Evolutionary conservation across 1,140 invertebrate species (phyloP).

Genomic region (Ridgeia piscesae): DNA sequence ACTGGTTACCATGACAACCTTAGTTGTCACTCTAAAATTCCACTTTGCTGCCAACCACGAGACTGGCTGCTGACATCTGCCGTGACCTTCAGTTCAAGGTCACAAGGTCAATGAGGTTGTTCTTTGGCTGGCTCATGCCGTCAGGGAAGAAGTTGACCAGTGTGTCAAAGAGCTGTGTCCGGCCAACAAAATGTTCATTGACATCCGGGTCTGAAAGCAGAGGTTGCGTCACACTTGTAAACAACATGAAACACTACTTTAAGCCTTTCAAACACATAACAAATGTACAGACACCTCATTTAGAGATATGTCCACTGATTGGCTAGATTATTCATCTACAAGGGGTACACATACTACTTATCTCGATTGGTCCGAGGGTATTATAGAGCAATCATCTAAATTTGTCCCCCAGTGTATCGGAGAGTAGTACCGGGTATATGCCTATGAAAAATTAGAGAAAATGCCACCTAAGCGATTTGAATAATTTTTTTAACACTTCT

Average conservation of each 20-base stretch:
- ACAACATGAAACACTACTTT: neutral
- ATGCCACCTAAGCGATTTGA: no score
- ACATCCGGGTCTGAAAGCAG: conserved; percentile 35
- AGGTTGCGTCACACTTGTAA: neutral
- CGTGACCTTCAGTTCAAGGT: neutral
- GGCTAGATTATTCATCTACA: no score
- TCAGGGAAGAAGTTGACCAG: conserved; percentile 71
- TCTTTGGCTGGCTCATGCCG: conserved; percentile 70
- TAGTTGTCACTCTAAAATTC: neutral
- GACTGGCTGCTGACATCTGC: neutral
- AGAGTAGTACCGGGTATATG: no score
- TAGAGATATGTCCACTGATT: no score
- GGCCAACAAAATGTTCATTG: conserved; percentile 56
- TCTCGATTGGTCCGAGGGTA: no score
- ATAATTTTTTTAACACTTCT: no score
- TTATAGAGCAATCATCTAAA: no score
- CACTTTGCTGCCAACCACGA: neutral
- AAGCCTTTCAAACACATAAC: conserved; percentile 19
- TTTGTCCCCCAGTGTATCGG: no score
- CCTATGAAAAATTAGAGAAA: no score
- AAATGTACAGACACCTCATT: neutral
- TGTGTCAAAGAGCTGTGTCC: conserved; percentile 69
- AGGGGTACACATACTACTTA: no score
- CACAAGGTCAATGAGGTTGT: conserved; percentile 67
- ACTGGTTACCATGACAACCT: neutral